Conservation (phyloP, 2,797 vertebrate genomes). For the Falco peregrinus region DNA sequence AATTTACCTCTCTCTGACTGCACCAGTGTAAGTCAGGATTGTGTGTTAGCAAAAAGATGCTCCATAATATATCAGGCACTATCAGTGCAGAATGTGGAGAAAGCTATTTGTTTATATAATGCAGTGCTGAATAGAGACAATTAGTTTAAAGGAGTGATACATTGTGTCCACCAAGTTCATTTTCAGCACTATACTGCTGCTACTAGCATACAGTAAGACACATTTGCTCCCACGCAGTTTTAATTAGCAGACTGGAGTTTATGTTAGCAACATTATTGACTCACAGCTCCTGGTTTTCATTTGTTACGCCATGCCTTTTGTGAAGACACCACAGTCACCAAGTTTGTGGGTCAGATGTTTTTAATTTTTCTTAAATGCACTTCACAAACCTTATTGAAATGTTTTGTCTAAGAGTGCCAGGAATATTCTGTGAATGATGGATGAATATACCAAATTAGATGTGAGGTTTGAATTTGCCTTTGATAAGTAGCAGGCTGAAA, state of each 20-base stretch:
- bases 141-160: neutral
- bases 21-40: neutral
- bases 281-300: neutral
- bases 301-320: neutral
- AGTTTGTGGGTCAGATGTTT: neutral
- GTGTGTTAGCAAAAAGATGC: neutral
- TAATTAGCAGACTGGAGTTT: neutral
- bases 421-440: neutral
- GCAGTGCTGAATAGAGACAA: neutral
- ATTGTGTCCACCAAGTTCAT: neutral
- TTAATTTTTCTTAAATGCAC: neutral
- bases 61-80: neutral
- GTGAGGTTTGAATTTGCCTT: neutral
- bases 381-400: neutral
- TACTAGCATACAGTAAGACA: neutral
- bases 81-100: neutral
- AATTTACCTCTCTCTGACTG: neutral
- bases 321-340: neutral
- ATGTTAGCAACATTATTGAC: neutral
- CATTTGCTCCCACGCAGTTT: neutral
- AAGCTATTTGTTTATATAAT: neutral
- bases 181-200: neutral
- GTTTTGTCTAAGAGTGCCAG: neutral
- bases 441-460: neutral
- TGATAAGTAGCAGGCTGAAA: neutral